Percentiles rank a stretch among this genome's conserved stretches.
Conservation (phyloP, 2,888 invertebrate species). For the Laspeyria flexula region DNA sequence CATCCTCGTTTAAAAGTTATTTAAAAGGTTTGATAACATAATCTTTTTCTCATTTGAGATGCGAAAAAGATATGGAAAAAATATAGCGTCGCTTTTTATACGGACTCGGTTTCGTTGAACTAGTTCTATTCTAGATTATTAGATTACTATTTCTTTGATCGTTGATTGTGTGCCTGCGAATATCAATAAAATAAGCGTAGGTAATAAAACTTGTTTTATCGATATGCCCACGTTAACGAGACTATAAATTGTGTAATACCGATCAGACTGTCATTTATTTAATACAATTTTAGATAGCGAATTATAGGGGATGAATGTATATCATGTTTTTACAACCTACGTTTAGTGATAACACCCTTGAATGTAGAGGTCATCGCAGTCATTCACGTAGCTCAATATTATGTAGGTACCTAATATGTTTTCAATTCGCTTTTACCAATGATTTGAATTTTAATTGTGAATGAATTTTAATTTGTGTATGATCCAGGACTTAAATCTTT, state of each 20-base stretch:
- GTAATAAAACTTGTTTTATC: neutral
- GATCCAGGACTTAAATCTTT: too few species aligned
- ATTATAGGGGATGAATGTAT: neutral
- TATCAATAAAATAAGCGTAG: neutral
- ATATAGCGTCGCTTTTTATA: conserved; percentile 1
- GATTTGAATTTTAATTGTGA: too few species aligned
- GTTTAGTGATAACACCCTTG: neutral
- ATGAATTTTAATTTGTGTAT: too few species aligned
- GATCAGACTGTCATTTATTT: neutral
- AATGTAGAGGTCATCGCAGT: too few species aligned
- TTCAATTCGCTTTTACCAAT: too few species aligned
- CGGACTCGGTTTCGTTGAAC: conserved; percentile 4
- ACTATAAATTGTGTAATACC: neutral
- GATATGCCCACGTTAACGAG: neutral
- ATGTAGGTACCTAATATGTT: too few species aligned
- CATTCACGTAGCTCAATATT: too few species aligned
- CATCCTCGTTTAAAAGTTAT: conserved; percentile 18
- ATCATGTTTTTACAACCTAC: neutral
- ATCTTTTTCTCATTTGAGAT: conserved; percentile 14
- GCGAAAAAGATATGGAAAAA: conserved; percentile 11
- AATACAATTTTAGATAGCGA: neutral
- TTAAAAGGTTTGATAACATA: conserved; percentile 18
- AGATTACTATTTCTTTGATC: conserved; percentile 4
- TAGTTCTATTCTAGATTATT: conserved; percentile 8
- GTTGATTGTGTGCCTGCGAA: neutral